A percentile compares a stretch with the other conserved stretches of the same genome.
These are phyloP conservation scores for Cynaeus angustus DNA, from an alignment of 2,888 invertebrate species.

Conservation along the genomic window DNA sequence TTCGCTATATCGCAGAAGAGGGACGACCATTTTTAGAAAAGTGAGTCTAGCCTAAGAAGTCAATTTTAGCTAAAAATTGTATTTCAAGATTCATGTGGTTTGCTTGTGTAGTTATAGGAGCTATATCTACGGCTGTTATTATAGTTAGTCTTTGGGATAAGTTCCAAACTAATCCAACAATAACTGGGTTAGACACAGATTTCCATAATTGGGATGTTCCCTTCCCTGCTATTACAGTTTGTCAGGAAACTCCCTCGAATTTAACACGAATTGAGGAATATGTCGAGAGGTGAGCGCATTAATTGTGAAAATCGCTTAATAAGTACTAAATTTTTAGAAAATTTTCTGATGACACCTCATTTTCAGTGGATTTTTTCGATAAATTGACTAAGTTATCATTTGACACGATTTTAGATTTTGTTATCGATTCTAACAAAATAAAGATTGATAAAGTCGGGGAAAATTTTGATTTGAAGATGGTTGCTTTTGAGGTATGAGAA, in stretches of 20 bases:
- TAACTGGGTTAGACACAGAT: constrained; percentile 86
- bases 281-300: constrained; percentile 44
- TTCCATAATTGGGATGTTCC: constrained; percentile 87
- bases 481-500: constrained; percentile 24
- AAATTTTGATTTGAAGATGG: constrained; percentile 17
- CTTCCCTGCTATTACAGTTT: constrained; percentile 83
- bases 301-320: background rate
- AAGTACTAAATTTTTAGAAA: constrained; percentile 6
- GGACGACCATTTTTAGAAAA: constrained; percentile 85
- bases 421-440: background rate
- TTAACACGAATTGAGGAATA: constrained; percentile 59
- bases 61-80: background rate
- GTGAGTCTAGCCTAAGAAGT: constrained; percentile 69
- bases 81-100: constrained; percentile 84
- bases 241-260: constrained; percentile 71
- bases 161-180: constrained; percentile 89
- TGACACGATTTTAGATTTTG: constrained; percentile 14
- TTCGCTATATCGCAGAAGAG: constrained; percentile 84
- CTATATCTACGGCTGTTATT: constrained; percentile 82
- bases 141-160: constrained; percentile 87
- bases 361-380: constrained; percentile 42
- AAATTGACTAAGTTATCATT: constrained; percentile 50
- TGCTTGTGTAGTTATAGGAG: constrained; percentile 79
- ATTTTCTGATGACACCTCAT: background rate
- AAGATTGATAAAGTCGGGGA: background rate